Evolutionary conservation across 2,113 vertebrate genomes (phyloP), one percentile per base, ranked within the genome.

Genomic region (Callaeas wilsoni): DNA sequence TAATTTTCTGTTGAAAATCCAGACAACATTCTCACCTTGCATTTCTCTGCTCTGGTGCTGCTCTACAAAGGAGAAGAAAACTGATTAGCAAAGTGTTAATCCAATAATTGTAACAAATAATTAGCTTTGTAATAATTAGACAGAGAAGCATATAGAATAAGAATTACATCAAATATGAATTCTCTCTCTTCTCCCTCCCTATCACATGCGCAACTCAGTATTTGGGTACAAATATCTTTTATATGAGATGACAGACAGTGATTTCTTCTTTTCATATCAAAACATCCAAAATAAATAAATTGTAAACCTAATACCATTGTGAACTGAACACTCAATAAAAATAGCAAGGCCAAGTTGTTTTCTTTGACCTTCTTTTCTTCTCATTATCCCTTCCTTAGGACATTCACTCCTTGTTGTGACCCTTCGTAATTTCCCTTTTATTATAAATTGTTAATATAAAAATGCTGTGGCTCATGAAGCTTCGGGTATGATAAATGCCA

Each of bases 81-180:
- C 86, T 95, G 88, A 97, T 96, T 96, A 96, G 81, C 90, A 91
- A 94, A 77, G 64, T 68, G 78, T 92, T 96, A 93, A 90, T 93
- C 82, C 68, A 87, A 49, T 96, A 95, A 96, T 84, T 95, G 89
- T 84, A 94, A 91, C 89, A 94, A 97, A 97, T 95, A 97, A 96
- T 92, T 85, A 85, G 91, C 84, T 96, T 97, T 90, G 84, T 89
- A 93, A 88, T 79, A 70, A 81, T 78, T 82, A 94, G 39, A 71
- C 67, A 67, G 42, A 53, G 42, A 69, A 75, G 82, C 86, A 80
- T 89, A 70, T 41, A 91, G 70, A 92, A 92, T 85, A 90, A 86
- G 89, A 95, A 88, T 78, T 21, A 5, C 30, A 77, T 39, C 87
- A 89, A 68, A 79, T 74, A 65, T 67, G 59, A 96, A 86, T 57